phyloP scores from a whole-genome alignment of 1,140 invertebrate genomes.

The Papilio glaucus region DNA sequence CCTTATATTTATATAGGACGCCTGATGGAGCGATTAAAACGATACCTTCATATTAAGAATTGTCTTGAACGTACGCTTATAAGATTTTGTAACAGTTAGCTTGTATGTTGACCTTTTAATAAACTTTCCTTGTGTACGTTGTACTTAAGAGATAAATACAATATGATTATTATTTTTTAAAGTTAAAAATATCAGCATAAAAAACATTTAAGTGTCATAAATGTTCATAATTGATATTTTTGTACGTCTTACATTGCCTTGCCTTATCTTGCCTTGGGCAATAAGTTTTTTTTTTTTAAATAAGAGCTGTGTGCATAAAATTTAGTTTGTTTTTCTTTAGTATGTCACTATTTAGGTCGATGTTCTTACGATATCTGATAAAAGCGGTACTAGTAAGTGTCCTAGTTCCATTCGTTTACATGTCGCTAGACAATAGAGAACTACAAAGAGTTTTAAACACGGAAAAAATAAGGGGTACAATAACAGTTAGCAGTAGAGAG shows the following conservation, averaged over 20 bases:
- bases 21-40: constrained; percentile 35
- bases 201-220: too few species aligned
- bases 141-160: neutral
- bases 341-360: too few species aligned
- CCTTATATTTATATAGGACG: constrained; percentile 41
- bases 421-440: neutral
- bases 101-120: neutral
- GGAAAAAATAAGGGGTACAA: constrained; percentile 24
- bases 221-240: too few species aligned
- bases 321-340: too few species aligned
- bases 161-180: neutral
- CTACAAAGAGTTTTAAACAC: constrained; percentile 1
- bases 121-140: neutral
- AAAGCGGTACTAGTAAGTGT: neutral
- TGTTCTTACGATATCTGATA: too few species aligned
- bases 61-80: constrained; percentile 7
- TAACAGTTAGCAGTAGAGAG: constrained; percentile 23
- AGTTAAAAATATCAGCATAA: too few species aligned
- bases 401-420: neutral
- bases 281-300: too few species aligned
- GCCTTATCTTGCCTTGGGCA: too few species aligned
- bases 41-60: constrained; percentile 27
- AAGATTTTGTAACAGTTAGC: neutral
- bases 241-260: too few species aligned
- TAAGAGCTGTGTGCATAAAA: too few species aligned